Percentiles rank a stretch among this genome's conserved stretches.
Conservation (phyloP, 30 jellyfish, hydroid and myxozoan species). For the Chrysaora quinquecirrha region DNA sequence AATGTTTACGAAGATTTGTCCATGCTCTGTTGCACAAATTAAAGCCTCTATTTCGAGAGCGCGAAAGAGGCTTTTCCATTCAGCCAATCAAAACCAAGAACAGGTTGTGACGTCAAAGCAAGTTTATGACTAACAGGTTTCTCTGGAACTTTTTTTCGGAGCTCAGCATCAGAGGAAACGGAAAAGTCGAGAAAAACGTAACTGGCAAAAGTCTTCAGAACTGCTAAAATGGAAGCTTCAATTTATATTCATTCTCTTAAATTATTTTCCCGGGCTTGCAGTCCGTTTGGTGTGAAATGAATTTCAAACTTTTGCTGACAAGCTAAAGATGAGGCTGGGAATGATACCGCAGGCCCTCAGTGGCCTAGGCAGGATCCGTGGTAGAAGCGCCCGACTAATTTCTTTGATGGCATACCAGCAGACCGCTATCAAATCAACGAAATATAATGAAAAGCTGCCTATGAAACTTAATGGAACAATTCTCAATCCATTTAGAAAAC, state of each 20-base stretch:
- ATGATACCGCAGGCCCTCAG: slow-evolving; percentile 5
- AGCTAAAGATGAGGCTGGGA: background rate
- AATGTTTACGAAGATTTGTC: background rate
- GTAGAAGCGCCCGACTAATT: background rate
- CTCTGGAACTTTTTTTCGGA: no score
- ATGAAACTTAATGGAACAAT: background rate
- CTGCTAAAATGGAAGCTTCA: background rate
- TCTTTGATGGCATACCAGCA: slow-evolving; percentile 2
- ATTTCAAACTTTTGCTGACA: background rate
- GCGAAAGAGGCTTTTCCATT: no score
- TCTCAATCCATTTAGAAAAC: background rate
- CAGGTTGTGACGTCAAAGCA: no score
- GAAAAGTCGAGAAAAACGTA: no score
- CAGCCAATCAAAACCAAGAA: no score
- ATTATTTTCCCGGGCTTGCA: background rate
- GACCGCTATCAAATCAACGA: background rate
- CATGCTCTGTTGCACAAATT: no score
- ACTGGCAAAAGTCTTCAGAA: background rate
- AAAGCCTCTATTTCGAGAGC: no score
- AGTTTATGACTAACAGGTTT: no score
- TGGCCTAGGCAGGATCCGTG: background rate
- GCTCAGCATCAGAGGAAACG: no score
- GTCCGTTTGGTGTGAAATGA: background rate
- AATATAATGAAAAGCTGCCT: background rate
- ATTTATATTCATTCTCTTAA: no score